These are phyloP conservation scores for Onychorhynchus coronatus DNA, from an alignment of 2,113 vertebrate genomes.

Conservation along the genomic window DNA sequence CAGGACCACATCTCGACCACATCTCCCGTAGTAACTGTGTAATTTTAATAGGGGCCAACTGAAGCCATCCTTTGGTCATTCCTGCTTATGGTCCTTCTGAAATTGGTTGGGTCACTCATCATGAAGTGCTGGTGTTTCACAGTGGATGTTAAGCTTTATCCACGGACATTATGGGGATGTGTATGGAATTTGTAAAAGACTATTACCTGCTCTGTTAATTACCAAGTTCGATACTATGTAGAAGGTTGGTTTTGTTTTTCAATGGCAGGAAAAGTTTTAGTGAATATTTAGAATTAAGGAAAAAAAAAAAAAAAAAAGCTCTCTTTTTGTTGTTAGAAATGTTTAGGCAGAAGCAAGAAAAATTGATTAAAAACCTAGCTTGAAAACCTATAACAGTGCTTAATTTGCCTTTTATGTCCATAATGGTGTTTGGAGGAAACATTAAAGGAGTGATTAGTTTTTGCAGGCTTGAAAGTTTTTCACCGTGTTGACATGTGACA, in stretches of 20 bases:
- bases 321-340: not conserved
- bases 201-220: not conserved
- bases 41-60: not conserved
- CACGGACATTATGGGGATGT: not conserved
- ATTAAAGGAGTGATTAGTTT: not conserved
- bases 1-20: fast-evolving
- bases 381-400: not conserved
- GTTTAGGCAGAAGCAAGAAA: not conserved
- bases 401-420: not conserved
- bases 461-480: not conserved
- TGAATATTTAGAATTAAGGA: not conserved
- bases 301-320: not conserved
- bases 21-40: not conserved
- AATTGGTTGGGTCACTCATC: fast-evolving
- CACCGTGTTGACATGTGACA: not conserved
- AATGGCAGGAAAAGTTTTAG: not conserved
- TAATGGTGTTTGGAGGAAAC: not conserved
- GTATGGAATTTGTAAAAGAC: not conserved
- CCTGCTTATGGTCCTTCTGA: not conserved
- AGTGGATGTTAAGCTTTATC: not conserved
- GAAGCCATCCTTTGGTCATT: not conserved
- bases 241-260: fast-evolving
- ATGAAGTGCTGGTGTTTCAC: not conserved
- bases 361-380: not conserved
- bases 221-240: not conserved